phyloP scores from a whole-genome alignment of 2,797 vertebrate genomes.

The Tenualosa thibaudeaui region DNA sequence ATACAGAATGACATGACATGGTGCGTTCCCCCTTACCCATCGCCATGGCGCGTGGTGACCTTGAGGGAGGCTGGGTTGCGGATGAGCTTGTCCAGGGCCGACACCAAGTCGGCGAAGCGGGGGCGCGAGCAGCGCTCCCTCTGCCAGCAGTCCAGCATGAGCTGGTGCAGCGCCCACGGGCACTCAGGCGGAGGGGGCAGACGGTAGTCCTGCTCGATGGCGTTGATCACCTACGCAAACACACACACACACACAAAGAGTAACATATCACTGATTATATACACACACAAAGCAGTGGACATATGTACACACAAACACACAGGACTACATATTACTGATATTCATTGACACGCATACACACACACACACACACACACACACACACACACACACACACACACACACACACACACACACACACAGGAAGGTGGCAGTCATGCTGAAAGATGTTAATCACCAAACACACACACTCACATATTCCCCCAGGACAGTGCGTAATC shows the following conservation, averaged over 20 bases:
- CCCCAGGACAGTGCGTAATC: not conserved
- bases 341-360: no score
- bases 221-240: conserved; percentile 71
- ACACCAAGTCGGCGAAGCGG: conserved; percentile 76
- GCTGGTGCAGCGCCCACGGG: conserved; percentile 85
- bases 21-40: conserved; percentile 65
- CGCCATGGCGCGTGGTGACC: conserved; percentile 65
- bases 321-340: no score
- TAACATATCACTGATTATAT: not conserved
- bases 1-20: not conserved
- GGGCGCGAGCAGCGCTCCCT: conserved; percentile 83
- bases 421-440: not conserved
- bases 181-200: conserved; percentile 91
- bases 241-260: not conserved
- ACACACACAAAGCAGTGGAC: no score
- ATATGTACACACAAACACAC: no score
- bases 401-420: not conserved
- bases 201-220: conserved; percentile 74
- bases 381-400: not conserved
- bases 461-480: not conserved
- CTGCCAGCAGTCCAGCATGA: conserved; percentile 98
- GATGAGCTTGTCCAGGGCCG: conserved; percentile 83
- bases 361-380: not conserved
- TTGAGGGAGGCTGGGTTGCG: conserved; percentile 85
- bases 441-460: not conserved